Percentiles rank a stretch among this genome's conserved stretches.
Conservation (phyloP, 2,888 invertebrate genomes). For the Caenorhabditis uteleia region DNA sequence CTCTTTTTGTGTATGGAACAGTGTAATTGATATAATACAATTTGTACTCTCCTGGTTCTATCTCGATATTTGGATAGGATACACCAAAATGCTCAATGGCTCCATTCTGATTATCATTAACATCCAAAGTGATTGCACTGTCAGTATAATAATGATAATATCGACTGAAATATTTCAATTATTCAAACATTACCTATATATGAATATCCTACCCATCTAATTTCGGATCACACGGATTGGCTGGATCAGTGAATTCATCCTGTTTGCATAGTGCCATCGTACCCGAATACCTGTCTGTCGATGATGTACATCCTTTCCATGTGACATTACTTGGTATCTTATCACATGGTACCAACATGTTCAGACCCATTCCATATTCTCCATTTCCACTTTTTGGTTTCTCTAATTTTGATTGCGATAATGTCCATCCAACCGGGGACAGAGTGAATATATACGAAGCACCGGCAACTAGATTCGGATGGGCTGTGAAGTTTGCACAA, state of each 20-base stretch:
- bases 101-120: slow-evolving; percentile 12
- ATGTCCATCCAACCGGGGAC: slow-evolving; percentile 27
- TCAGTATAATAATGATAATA: slow-evolving; percentile 9
- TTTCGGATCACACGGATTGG: slow-evolving; percentile 17
- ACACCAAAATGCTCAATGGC: slow-evolving; percentile 2
- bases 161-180: neutral
- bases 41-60: slow-evolving; percentile 30
- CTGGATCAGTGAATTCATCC: slow-evolving; percentile 3
- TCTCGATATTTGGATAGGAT: slow-evolving; percentile 12
- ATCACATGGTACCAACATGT: slow-evolving; percentile 25
- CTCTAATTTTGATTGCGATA: slow-evolving; percentile 11
- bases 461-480: slow-evolving; percentile 9
- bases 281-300: slow-evolving; percentile 12
- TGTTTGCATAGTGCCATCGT: slow-evolving; percentile 20
- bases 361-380: slow-evolving; percentile 30
- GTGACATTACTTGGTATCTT: slow-evolving; percentile 20
- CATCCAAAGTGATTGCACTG: neutral
- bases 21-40: slow-evolving; percentile 15
- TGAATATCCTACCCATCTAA: slow-evolving; percentile 9
- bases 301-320: slow-evolving; percentile 20
- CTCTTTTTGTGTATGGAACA: slow-evolving; percentile 3
- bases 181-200: too few relatives aligned
- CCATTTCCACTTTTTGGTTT: slow-evolving; percentile 45
- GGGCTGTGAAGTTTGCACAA: slow-evolving; percentile 30
- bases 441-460: slow-evolving; percentile 21